Evolutionary conservation across 2,888 invertebrate genomes (phyloP), one percentile per base, ranked within the genome.

Genomic region (Chorisops tibialis): DNA sequence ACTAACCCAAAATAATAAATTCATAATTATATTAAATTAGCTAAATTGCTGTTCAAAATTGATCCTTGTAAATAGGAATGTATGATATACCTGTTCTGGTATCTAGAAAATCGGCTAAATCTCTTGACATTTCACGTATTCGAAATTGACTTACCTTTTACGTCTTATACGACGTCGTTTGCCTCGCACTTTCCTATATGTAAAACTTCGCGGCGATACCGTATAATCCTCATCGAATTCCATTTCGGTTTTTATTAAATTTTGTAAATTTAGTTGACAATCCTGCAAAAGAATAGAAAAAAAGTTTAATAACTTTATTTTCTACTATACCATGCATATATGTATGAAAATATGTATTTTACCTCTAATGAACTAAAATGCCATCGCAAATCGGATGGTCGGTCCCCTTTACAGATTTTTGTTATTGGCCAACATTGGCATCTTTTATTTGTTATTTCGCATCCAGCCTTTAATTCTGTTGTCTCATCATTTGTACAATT

Each of bases 201-300:
- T 71, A 65, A 77, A 77, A 69, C 73, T 75, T 70, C 73, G 74
- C 70, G 78, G 74, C 70, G 78, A 75, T 69, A 75, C 72, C 72
- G 75, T 77, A 61, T 77, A 78, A 71, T 78, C 78, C 70, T 77
- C 78, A 69, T 78, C 78, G 70, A 78, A 78, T 69, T 78, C 78
- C 73, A 74, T 72, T 74, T 78, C 77, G 65, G 75, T 72, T 73
- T 78, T 73, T 64, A 78, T 74, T 65, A 78, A 70, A 73, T 77
- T 77, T 72, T 75, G 74, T 72, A 78, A 74, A 71, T 78, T 78
- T 63, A 78, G 71, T 70, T 77, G 78, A 73, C 78, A 78, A 68
- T 78, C 78, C 78, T 78, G 65, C 7, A 68, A 59, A 30, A 7
- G 30, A n/a, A n/a, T n/a, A n/a, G 4, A 14, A 45, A 19, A 18